Evolutionary conservation across 1,140 invertebrate species (phyloP), one percentile per base, ranked within the genome.

Genomic region (Thaumetopoea pityocampa): DNA sequence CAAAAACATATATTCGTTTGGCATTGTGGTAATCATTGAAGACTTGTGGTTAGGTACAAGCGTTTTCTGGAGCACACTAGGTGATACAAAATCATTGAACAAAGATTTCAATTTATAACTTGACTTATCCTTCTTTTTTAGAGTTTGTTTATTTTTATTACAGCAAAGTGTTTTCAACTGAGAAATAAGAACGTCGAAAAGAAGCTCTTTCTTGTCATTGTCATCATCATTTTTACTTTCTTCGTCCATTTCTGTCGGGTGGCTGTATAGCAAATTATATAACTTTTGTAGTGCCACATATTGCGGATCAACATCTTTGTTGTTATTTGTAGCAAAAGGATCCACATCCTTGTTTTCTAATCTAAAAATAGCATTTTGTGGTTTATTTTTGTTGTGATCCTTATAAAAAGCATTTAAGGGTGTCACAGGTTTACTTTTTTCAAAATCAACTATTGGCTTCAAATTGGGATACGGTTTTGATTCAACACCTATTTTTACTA

Each of bases 101-200:
- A 38, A 14, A 29, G 47, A 9, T 35, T 56, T 54, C 9, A 44
- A 44, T 37, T 48, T 33, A 1, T 33, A 16, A 40, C 38, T 48
- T 6, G 19, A 58, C 23, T 26, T 24, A 9, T 36, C 14, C 10
- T 46, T 33, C 14, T 56, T 51, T 19, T 40, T 46, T 0, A n/a
- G n/a, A n/a, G 23, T 23, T 3, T 18, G 18, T 22, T 54, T 57
- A 27, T 8, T 55, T 37, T 55, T 69, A 32, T 73, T 76, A 52
- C 76, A 82, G 46, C 76, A 82, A 5, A 82, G 46, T 17, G 62
- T 47, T 64, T 77, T 82, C n/a, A 82, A 30, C 37, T 82, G 73
- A 2, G 62, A 50, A 14, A 71, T 65, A 11, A 82, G 50, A 37
- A 74, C 49, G 52, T 82, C 71, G 37, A 82, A 82, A 11, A 80